A percentile compares a stretch with the other conserved stretches of the same genome.
phyloP scores from a whole-genome alignment of 1,140 invertebrate genomes.

The Pemphigus obesinymphae region DNA sequence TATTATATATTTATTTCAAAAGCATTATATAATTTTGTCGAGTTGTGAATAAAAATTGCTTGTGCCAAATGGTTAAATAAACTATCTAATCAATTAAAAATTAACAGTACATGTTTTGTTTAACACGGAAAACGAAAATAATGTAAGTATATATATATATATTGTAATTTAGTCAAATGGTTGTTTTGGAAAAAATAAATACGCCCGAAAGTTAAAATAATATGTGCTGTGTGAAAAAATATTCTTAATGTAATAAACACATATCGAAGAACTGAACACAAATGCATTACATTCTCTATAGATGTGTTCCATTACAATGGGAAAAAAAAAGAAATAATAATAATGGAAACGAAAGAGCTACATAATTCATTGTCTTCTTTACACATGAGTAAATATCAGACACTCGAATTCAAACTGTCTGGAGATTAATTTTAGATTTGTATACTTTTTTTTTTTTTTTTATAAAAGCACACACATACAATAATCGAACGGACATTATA shows the following conservation, averaged over 20 bases:
- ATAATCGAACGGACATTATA: no score
- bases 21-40: no score
- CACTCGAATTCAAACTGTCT: not conserved
- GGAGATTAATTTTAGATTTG: not conserved
- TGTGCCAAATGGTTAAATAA: no score
- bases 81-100: not conserved
- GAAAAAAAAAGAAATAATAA: not conserved
- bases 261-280: not conserved
- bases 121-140: not conserved
- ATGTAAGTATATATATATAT: not conserved
- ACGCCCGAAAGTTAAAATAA: not conserved
- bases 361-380: not conserved
- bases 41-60: no score
- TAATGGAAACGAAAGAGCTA: not conserved
- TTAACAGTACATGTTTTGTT: not conserved
- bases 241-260: not conserved
- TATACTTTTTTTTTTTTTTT: not conserved
- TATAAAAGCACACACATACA: no score
- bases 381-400: not conserved
- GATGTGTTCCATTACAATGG: not conserved
- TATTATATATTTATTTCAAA: no score
- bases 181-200: not conserved
- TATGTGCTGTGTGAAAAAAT: not conserved
- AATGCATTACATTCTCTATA: not conserved
- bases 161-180: not conserved